Percentiles rank a stretch among this genome's conserved stretches.
These are phyloP conservation scores for Cottoperca gobio DNA, from an alignment of 2,797 vertebrate species.

Conservation along the genomic window DNA sequence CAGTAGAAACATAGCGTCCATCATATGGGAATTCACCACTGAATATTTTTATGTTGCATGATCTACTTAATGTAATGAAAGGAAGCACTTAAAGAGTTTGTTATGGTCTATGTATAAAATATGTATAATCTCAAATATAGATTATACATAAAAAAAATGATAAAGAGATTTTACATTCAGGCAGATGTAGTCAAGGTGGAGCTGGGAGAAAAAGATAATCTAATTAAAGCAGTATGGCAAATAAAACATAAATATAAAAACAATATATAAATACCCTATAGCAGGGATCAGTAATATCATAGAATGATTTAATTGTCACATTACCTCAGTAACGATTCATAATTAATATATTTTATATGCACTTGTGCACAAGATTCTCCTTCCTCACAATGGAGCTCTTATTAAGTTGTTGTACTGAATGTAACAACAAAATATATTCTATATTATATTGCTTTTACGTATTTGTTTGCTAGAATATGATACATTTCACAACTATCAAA, in stretches of 20 bases:
- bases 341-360: not conserved
- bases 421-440: not conserved
- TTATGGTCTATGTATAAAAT: not conserved
- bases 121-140: not conserved
- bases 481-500: no score
- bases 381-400: not conserved
- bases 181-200: not conserved
- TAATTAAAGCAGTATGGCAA: not conserved
- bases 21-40: not conserved
- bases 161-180: constrained; percentile 1
- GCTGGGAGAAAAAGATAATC: not conserved
- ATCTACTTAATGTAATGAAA: not conserved
- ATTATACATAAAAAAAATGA: no score
- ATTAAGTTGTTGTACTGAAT: not conserved
- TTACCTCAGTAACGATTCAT: not conserved
- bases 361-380: not conserved
- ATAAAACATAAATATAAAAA: not conserved
- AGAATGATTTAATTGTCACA: no score
- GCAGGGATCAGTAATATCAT: no score
- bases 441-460: no score
- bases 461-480: no score
- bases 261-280: no score
- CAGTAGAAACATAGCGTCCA: not conserved
- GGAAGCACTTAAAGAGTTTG: not conserved
- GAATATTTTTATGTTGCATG: not conserved